These are phyloP conservation scores for Dinocampus coccinellae DNA, from an alignment of 2,888 invertebrate species.

Conservation along the genomic window DNA sequence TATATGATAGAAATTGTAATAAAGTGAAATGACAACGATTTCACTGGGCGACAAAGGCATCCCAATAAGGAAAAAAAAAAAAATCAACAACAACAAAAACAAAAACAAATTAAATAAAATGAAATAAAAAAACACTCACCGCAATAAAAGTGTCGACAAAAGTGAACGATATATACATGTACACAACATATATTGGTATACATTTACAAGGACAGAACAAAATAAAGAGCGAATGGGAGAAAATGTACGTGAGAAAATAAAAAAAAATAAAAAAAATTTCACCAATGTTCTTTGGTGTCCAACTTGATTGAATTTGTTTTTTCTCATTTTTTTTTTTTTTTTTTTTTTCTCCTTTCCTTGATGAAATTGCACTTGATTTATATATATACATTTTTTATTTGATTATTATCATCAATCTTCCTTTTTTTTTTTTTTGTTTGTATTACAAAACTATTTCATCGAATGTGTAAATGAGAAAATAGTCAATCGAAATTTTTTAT, in stretches of 20 bases:
- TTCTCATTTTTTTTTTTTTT: not conserved
- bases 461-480: too few relatives aligned
- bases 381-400: too few relatives aligned
- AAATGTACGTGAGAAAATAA: conserved; percentile 37
- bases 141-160: conserved; percentile 56
- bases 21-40: too few relatives aligned
- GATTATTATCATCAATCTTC: too few relatives aligned
- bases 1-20: too few relatives aligned
- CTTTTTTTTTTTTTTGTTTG: too few relatives aligned
- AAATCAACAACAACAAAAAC: too few relatives aligned
- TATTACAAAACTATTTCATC: too few relatives aligned
- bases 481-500: too few relatives aligned
- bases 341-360: not conserved
- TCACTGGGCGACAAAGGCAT: too few relatives aligned
- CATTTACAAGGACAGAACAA: conserved; percentile 33
- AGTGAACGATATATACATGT: conserved; percentile 33
- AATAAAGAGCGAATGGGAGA: conserved; percentile 31
- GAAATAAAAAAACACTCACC: conserved; percentile 32
- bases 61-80: too few relatives aligned
- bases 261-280: conserved; percentile 15
- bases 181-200: conserved; percentile 1
- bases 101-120: too few relatives aligned
- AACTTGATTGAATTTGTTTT: conserved; percentile 21
- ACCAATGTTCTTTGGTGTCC: conserved; percentile 10
- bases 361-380: not conserved